Evolutionary conservation across 2,113 vertebrate species (phyloP), one percentile per base, ranked within the genome.

Genomic region (Catharus minimus): DNA sequence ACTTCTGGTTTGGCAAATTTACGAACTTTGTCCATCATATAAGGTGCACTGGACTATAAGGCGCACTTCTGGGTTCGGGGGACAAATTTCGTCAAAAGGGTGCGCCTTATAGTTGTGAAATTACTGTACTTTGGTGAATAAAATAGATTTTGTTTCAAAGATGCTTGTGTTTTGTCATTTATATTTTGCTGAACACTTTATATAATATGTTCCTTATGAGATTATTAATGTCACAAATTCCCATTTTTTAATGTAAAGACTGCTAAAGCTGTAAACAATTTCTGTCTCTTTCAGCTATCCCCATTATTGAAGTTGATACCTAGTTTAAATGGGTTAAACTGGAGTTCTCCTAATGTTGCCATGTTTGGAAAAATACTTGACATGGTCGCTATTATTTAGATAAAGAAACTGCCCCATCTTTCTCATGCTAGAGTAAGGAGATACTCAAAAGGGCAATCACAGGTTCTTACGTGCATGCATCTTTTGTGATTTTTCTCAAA

Each of bases 171-270:
- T 77, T 28, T 64, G 33, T 77, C 1, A 33, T 79, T 76, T 87
- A 69, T 47, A 38, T 41, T 75, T 91, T 94, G 9, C 44, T 68
- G 64, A 93, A 71, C 36, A 73, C 15, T 80, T 93, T 72, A n/a
- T 64, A 11, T 49, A 47, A 65, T 64, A 20, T 74, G n/a, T 86
- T 76, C 32, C 27, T 74, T 77, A 24, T 38, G 53, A 64, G 16
- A 50, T 27, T 5, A 49, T 28, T 19, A 55, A 27, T 60, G 27
- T 41, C 30, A 15, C 9, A 89, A 39, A 15, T 77, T 86, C 13
- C 10, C 82, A 81, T 83, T 86, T 66, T 46, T 72, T 75, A 57
- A 28, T 57, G 27, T 5, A 86, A 86, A 61, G 6, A 52, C 15
- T 57, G 8, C 15, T 68, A 78, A 72, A 94, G 21, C 8, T 58